Base-by-base conservation (phyloP, 1,140 invertebrate species). In the Hylaeus anthracinus region DNA sequence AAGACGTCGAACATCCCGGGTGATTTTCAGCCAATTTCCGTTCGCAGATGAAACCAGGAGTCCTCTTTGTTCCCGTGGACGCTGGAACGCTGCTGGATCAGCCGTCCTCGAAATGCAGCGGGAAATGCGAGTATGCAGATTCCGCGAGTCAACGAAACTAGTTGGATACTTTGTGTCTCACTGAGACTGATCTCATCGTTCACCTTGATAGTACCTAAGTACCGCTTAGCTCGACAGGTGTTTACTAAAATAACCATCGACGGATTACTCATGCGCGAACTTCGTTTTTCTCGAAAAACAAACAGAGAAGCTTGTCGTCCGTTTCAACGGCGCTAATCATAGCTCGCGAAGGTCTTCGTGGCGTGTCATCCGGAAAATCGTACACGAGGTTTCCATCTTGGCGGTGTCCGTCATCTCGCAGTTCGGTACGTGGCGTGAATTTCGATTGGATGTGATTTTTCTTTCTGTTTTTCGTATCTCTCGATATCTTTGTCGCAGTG, bases 121-220 rank as follows among this genome's bases (percentile, higher is more conserved):
- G 67, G 69, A 72, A 77, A 80, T 77, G 65, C 79, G 72, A 72
- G 71, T 77, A 51, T 45, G 77, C 69, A 60, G 75, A 78, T 63
- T 63, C 53, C 53, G 53, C 45, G 58, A 78, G 75, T 72, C 72
- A 78, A 78, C 75, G 67, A 43, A 72, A 78, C 75, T 72, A 67
- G 75, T 72, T 26, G 75, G 75, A 15, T 72, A 53, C 45, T 43
- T 43, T 1, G 45, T 26, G 56, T 51, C 14, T 15, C 26, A 26
- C 26, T 26, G 26, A 26, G 26, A 26, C 26, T 26, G 26, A 26
- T 26, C 26, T 26, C 26, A 26, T 77, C 66, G 41, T 45, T 12
- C 56, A 14, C 67, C 45, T 63, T 45, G 75, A 78, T 71, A 71
- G 71, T 53, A 14, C 26, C 55, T 15, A 43, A 15, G 43, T 14